These are phyloP conservation scores for Leptobrachium ailaonicum DNA, from an alignment of 2,113 vertebrate genomes.

Conservation along the genomic window DNA sequence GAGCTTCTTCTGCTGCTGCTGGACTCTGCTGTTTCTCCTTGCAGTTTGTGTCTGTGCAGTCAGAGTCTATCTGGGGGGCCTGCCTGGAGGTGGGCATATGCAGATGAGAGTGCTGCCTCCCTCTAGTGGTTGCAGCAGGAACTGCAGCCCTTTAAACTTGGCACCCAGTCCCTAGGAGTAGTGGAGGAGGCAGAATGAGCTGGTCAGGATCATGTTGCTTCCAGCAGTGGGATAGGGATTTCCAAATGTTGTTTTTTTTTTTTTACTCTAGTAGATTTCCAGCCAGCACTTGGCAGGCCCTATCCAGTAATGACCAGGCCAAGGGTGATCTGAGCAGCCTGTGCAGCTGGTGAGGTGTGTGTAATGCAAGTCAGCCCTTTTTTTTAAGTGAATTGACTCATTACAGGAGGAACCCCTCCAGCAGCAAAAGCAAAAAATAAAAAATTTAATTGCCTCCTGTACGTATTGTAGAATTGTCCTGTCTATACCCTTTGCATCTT, in stretches of 20 bases:
- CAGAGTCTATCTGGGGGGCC: background rate
- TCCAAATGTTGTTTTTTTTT: background rate
- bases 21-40: background rate
- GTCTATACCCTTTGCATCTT: too few relatives aligned
- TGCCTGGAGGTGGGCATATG: conserved; percentile 13
- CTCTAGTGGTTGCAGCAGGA: background rate
- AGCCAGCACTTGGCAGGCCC: background rate
- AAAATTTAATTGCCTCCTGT: too few relatives aligned
- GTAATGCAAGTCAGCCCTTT: too few relatives aligned
- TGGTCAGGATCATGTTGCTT: background rate
- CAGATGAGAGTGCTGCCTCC: background rate
- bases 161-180: too few relatives aligned
- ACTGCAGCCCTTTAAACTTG: too few relatives aligned
- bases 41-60: background rate
- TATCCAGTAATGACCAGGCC: background rate
- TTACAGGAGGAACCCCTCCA: background rate
- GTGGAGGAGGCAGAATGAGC: too few relatives aligned
- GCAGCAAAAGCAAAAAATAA: too few relatives aligned
- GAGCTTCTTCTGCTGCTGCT: background rate
- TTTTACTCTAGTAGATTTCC: background rate
- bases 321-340: too few relatives aligned
- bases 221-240: background rate
- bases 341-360: too few relatives aligned
- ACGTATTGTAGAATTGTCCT: too few relatives aligned
- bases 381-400: too few relatives aligned